Conservation (phyloP, 2,888 invertebrate genomes). For the Trachelus troglodyta region DNA sequence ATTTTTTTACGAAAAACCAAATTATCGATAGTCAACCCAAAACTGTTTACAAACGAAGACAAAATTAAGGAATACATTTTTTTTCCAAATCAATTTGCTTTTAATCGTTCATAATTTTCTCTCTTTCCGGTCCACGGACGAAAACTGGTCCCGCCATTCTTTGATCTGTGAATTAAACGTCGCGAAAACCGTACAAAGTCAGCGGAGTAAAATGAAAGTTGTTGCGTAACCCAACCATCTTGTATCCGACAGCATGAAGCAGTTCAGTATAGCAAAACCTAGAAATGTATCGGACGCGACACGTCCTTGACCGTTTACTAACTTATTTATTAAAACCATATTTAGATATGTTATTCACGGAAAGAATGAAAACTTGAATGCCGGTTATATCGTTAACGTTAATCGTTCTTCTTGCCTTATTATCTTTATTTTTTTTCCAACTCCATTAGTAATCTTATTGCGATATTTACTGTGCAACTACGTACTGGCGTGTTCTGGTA, state of each 20-base stretch:
- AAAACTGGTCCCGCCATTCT: neutral
- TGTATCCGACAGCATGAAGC: neutral
- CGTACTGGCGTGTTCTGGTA: neutral
- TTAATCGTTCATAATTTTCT: too few species aligned
- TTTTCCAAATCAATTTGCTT: too few species aligned
- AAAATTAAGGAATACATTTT: too few species aligned
- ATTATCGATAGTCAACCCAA: too few species aligned
- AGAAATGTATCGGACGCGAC: neutral
- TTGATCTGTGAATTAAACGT: neutral
- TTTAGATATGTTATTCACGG: neutral
- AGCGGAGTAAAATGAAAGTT: neutral
- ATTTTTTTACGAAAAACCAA: too few species aligned
- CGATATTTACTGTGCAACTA: too few species aligned
- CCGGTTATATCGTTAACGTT: neutral
- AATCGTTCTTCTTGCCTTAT: neutral
- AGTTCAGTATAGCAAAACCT: neutral
- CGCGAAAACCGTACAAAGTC: neutral
- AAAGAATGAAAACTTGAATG: neutral
- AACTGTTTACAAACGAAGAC: too few species aligned
- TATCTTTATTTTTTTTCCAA: neutral
- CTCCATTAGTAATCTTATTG: neutral
- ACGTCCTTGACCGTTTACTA: neutral
- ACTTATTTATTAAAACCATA: neutral
- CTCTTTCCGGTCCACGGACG: too few species aligned
- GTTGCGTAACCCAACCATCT: neutral